phyloP scores from a whole-genome alignment of 1,140 invertebrate genomes.

The Bombus cullumanus region DNA sequence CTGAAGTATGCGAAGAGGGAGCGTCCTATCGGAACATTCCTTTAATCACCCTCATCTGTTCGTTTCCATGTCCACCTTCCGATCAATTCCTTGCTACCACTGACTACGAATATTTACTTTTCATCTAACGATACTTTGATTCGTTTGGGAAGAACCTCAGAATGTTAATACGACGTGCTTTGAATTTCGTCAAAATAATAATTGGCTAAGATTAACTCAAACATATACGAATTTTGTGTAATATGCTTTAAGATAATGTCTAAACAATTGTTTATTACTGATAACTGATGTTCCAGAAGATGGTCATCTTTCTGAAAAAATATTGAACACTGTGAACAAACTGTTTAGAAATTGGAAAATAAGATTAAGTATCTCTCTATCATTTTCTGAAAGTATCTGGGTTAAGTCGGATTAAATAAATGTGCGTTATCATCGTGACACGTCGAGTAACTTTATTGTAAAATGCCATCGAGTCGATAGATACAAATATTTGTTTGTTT shows the following conservation, averaged over 20 bases:
- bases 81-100: not conserved
- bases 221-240: not conserved
- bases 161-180: not conserved
- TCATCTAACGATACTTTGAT: no score
- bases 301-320: not conserved
- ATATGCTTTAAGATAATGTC: not conserved
- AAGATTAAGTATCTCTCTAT: not conserved
- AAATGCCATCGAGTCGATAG: no score
- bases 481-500: no score
- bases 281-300: not conserved
- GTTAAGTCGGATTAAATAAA: not conserved
- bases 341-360: not conserved
- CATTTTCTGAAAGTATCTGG: not conserved
- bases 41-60: not conserved
- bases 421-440: not conserved
- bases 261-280: not conserved
- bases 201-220: not conserved
- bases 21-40: not conserved
- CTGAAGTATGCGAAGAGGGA: constrained; percentile 18
- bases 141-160: not conserved
- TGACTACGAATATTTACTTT: not conserved
- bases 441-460: not conserved
- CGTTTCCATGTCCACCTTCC: not conserved
- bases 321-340: not conserved
- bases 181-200: not conserved